Evolutionary conservation across 2,113 vertebrate species (phyloP).

Genomic region (Eublepharis macularius): DNA sequence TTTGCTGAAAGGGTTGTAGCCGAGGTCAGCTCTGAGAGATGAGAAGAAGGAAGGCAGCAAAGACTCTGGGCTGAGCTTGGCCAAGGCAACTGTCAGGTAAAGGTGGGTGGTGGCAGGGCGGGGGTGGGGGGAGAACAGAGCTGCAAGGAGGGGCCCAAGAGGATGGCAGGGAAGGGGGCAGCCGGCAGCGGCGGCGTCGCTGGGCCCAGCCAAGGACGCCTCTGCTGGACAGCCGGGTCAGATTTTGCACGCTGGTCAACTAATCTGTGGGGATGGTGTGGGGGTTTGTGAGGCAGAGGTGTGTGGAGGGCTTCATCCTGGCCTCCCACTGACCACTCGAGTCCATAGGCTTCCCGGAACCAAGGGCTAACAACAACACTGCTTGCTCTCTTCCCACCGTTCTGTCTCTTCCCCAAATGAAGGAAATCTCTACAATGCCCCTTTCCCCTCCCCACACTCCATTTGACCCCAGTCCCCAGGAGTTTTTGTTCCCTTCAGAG

Average conservation of each 20-base stretch:
- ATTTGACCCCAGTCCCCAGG: too few relatives aligned
- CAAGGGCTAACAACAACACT: too few relatives aligned
- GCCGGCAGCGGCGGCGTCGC: not conserved
- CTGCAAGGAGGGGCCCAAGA: not conserved
- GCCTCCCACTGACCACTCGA: not conserved
- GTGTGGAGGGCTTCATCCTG: not conserved
- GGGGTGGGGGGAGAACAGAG: not conserved
- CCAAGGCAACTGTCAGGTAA: not conserved
- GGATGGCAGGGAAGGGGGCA: not conserved
- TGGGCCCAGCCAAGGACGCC: not conserved
- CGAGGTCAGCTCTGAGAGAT: not conserved
- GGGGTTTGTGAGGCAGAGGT: not conserved
- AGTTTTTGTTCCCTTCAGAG: too few relatives aligned
- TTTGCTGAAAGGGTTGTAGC: not conserved
- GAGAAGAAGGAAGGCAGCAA: not conserved
- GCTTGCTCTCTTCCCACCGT: too few relatives aligned
- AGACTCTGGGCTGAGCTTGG: not conserved
- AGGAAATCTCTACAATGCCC: too few relatives aligned
- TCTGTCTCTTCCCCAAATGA: too few relatives aligned
- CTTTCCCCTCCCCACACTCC: too few relatives aligned
- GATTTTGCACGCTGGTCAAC: not conserved
- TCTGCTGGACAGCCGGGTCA: not conserved
- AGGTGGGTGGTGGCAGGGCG: not conserved
- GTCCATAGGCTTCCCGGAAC: too few relatives aligned
- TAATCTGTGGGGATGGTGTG: not conserved